Conservation (phyloP, 2,113 vertebrate species). For the Seriola rivoliana region DNA sequence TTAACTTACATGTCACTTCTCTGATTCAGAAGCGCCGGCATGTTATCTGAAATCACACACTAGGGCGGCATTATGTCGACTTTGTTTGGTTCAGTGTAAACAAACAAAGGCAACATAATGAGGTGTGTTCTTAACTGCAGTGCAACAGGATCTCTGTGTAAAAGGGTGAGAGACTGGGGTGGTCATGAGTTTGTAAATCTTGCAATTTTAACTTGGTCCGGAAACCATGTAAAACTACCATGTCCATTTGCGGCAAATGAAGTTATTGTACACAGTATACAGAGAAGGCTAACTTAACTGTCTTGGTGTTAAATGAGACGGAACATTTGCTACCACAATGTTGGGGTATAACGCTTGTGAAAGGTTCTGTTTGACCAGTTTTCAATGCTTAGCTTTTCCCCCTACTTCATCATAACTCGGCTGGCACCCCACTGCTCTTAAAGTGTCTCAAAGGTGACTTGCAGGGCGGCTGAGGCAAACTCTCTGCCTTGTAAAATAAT, state of each 20-base stretch:
- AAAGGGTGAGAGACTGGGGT: slow-evolving; percentile 5
- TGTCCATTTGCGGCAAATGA: slow-evolving; percentile 2
- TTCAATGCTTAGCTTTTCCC: slow-evolving; percentile 15
- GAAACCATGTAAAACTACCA: slow-evolving; percentile 16
- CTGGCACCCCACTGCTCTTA: slow-evolving; percentile 17
- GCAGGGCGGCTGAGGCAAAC: slow-evolving; percentile 36
- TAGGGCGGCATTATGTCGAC: too few relatives aligned
- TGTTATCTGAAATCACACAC: too few relatives aligned
- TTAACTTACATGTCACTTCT: too few relatives aligned
- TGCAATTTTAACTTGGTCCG: slow-evolving; percentile 23
- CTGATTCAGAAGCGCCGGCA: too few relatives aligned
- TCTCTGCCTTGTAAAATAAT: slow-evolving; percentile 57
- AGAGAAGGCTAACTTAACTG: slow-evolving; percentile 16
- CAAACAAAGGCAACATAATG: too few relatives aligned
- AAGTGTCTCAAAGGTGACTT: slow-evolving; percentile 45
- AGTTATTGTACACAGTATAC: neutral
- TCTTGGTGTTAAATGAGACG: slow-evolving; percentile 20
- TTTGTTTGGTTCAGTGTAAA: too few relatives aligned
- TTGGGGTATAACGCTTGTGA: slow-evolving; percentile 17
- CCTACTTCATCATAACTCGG: slow-evolving; percentile 29
- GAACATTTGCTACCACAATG: slow-evolving; percentile 25
- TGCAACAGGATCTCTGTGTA: too few relatives aligned
- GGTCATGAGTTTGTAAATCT: slow-evolving; percentile 29
- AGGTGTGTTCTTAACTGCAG: too few relatives aligned
- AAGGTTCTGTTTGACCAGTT: slow-evolving; percentile 28